Conservation (phyloP, 2,113 vertebrate genomes). For the Oncorhynchus nerka region DNA sequence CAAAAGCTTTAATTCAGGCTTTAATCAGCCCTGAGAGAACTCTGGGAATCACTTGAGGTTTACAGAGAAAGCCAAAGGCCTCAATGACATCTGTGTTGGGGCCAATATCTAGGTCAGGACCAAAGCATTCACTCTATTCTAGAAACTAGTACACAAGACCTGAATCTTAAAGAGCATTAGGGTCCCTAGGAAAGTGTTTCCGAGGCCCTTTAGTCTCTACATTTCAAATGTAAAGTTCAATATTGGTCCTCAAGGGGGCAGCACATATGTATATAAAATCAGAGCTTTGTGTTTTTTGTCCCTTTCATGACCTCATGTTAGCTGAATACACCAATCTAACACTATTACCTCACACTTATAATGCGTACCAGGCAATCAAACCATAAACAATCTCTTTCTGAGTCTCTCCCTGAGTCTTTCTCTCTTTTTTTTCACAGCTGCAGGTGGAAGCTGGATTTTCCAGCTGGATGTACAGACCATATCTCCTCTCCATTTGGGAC, state of each 20-base stretch:
- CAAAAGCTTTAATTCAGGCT: conserved; percentile 1
- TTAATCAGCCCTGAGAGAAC: conserved; percentile 1
- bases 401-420: too few relatives aligned
- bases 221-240: not conserved
- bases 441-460: too few relatives aligned
- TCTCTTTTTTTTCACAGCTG: too few relatives aligned
- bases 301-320: not conserved
- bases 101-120: not conserved
- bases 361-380: too few relatives aligned
- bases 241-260: conserved; percentile 5
- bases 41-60: conserved; percentile 5
- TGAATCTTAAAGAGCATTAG: not conserved
- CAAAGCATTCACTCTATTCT: conserved; percentile 1
- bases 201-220: not conserved
- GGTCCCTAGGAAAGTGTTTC: not conserved
- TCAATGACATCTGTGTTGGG: not conserved
- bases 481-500: not conserved
- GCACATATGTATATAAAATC: not conserved
- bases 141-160: not conserved
- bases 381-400: too few relatives aligned
- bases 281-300: not conserved
- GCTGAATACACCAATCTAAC: too few relatives aligned
- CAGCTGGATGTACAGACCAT: not conserved
- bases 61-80: not conserved
- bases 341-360: too few relatives aligned